Base-by-base conservation (phyloP, 2,797 vertebrate genomes). In the Sebastiscus albofasciatus region DNA sequence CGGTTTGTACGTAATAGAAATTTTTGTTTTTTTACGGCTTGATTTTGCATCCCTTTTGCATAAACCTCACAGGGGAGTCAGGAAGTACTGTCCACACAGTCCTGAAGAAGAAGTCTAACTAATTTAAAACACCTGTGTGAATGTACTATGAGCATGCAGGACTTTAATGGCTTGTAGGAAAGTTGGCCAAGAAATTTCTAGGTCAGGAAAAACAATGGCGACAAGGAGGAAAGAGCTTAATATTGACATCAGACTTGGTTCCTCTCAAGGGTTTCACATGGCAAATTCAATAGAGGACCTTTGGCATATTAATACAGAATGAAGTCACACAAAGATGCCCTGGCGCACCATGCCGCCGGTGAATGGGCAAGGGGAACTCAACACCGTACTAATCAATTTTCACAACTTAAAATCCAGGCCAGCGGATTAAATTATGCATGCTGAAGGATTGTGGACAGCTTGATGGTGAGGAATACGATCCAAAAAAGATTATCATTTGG, bases 331-430 rank as follows among this genome's bases (percentile, higher is more conserved):
- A 96, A 96, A 94, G 94, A 94, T 92, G 93, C 82, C 87, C 89
- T 69, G 87, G 74, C 31, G 75, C 89, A 82, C 84, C 49, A 55
- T 86, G 83, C 75, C 72, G 26, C 90, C 69, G 1, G 29, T 96
- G 96, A 96, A 96, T 95, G 92, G 95, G 90, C 90, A 87, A 68
- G 22, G 89, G 95, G 83, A 96, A 97, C 92, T 87, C 87, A 95
- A 96, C 93, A 96, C 96, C 93, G 36, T 85, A 84, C 95, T 95
- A 96, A 96, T 96, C 96, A 94, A 95, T 96, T 96, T 96, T 94
- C 93, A 95, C 94, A 94, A 95, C 93, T 94, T 92, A 93, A 96
- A 96, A 96, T 96, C 93, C 89, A 95, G 94, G 94, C 91, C 95
- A 94, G 87, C 79, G 59, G 88, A 94, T 94, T 96, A 93, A 96